Evolutionary conservation across 2,113 vertebrate genomes (phyloP).

Genomic region (Oostethus manadensis): DNA sequence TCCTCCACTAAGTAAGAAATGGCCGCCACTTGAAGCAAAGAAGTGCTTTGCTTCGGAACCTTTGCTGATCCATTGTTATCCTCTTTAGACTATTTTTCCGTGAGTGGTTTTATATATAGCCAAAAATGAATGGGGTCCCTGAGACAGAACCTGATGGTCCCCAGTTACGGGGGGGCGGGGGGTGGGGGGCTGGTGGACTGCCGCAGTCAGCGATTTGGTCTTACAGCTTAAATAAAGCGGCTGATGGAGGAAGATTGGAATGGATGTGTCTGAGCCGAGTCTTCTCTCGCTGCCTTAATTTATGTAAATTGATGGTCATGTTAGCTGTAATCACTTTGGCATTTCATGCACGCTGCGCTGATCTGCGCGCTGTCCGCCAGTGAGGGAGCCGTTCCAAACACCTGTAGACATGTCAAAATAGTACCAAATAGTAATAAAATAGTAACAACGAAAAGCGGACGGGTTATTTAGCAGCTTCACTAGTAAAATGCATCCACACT

Average conservation of each 20-base stretch:
- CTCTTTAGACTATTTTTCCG: neutral
- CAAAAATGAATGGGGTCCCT: neutral
- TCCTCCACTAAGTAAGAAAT: neutral
- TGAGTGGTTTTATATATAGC: neutral
- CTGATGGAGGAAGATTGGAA: slow-evolving; percentile 18
- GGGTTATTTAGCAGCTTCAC: too few species aligned
- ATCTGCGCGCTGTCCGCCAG: neutral
- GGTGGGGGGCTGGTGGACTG: slow-evolving; percentile 12
- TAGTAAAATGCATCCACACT: too few species aligned
- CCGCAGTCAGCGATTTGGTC: slow-evolving; percentile 28
- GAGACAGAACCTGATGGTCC: neutral
- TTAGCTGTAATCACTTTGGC: neutral
- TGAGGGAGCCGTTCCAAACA: neutral
- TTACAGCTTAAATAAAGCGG: slow-evolving; percentile 21
- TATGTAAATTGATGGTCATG: neutral
- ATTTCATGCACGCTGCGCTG: neutral
- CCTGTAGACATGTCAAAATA: neutral
- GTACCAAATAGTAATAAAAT: too few species aligned
- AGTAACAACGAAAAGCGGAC: too few species aligned
- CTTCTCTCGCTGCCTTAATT: neutral
- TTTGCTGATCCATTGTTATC: neutral
- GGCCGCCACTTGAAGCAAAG: neutral
- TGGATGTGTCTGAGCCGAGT: slow-evolving; percentile 14
- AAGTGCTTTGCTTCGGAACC: neutral
- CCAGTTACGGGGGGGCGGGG: slow-evolving; percentile 7